These are phyloP conservation scores for Taeniopygia guttata DNA, from an alignment of 2,797 vertebrate species.

Conservation along the genomic window DNA sequence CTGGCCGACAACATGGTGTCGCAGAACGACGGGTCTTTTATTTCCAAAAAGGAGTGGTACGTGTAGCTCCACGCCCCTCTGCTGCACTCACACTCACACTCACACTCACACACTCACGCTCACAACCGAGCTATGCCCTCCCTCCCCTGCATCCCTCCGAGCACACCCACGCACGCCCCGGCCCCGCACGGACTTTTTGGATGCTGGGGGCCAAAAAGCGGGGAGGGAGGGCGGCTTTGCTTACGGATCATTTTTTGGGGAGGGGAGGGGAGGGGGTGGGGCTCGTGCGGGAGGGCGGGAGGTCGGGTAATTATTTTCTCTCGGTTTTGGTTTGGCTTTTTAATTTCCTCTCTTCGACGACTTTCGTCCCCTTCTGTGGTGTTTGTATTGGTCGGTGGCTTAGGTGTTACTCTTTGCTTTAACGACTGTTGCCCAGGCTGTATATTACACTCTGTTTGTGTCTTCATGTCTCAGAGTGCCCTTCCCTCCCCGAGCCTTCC, in stretches of 20 bases:
- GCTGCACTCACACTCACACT: neutral
- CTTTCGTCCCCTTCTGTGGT: constrained; percentile 64
- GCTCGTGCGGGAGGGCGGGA: constrained; percentile 5
- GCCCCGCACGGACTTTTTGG: constrained; percentile 45
- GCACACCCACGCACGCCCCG: neutral
- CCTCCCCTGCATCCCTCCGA: neutral
- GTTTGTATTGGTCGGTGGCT: constrained; percentile 76
- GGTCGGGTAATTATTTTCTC: constrained; percentile 63
- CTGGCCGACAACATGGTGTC: constrained; percentile 96
- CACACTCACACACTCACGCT: neutral
- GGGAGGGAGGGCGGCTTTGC: constrained; percentile 34
- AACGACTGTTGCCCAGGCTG: constrained; percentile 58
- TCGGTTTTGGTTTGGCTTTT: constrained; percentile 29
- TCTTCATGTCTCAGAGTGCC: constrained; percentile 67
- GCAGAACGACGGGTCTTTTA: constrained; percentile 98
- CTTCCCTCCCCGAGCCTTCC: constrained; percentile 21
- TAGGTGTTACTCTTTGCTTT: constrained; percentile 72
- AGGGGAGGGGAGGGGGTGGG: neutral
- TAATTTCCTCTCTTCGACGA: constrained; percentile 17
- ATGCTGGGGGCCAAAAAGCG: neutral
- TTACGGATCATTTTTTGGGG: neutral
- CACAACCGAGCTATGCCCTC: neutral
- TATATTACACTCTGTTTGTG: constrained; percentile 67
- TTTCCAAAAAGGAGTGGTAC: constrained; percentile 99
- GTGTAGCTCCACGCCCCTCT: constrained; percentile 81